phyloP scores from a whole-genome alignment of 2,888 invertebrate genomes.

The Hofmannophila pseudospretella region DNA sequence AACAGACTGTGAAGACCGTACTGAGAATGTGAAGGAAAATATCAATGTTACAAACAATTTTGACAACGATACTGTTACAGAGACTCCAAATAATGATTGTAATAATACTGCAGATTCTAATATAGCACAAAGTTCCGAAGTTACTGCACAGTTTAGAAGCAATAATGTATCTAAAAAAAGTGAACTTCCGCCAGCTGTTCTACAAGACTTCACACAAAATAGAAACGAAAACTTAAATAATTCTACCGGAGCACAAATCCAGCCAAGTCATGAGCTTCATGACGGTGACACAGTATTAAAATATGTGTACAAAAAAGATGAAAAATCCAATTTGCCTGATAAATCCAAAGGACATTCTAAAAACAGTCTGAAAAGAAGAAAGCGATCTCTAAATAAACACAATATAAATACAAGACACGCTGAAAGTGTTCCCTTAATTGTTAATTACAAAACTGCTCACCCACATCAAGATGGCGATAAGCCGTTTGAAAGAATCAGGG shows the following conservation, averaged over 20 bases:
- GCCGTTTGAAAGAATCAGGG: conserved; percentile 21
- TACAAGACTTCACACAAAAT: conserved; percentile 10
- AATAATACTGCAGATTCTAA: conserved; percentile 1
- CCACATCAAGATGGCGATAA: conserved; percentile 24
- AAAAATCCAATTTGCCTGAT: conserved; percentile 19
- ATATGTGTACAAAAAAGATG: conserved; percentile 50
- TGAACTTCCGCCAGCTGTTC: neutral
- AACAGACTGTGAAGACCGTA: conserved; percentile 8
- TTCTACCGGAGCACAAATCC: conserved; percentile 1
- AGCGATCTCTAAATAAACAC: conserved; percentile 27
- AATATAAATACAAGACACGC: conserved; percentile 22
- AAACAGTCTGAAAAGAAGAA: conserved; percentile 50
- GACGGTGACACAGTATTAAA: conserved; percentile 42
- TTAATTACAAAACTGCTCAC: conserved; percentile 51
- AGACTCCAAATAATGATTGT: neutral
- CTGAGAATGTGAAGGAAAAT: conserved; percentile 14
- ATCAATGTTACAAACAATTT: conserved; percentile 11
- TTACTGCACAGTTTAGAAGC: neutral
- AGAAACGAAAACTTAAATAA: no score
- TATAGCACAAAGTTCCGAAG: neutral
- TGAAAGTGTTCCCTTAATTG: conserved; percentile 35
- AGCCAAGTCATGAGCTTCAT: conserved; percentile 20
- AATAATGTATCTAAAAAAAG: neutral
- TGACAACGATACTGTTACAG: neutral
- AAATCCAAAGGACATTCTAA: conserved; percentile 46